Conservation (phyloP, 2,888 invertebrate species). For the Pilophorus perplexus region DNA sequence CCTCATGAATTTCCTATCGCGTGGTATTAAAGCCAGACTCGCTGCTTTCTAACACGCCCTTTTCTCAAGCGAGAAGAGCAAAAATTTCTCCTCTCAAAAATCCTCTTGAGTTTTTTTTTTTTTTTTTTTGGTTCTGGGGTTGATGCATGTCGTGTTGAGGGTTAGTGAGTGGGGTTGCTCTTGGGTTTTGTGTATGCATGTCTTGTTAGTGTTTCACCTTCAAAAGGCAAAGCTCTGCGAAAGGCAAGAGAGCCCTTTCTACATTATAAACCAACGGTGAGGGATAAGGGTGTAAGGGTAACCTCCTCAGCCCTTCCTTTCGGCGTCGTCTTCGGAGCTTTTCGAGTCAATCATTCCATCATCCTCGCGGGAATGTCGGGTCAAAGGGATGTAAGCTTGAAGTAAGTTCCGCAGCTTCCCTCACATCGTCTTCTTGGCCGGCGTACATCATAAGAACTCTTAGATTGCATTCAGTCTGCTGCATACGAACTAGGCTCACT, state of each 20-base stretch:
- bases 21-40: conserved; percentile 31
- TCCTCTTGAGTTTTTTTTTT: no score
- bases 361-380: conserved; percentile 27
- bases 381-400: conserved; percentile 27
- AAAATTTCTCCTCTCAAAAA: no score
- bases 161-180: neutral
- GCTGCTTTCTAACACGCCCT: no score
- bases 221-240: conserved; percentile 4
- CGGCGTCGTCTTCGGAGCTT: conserved; percentile 6
- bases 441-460: conserved; percentile 5
- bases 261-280: conserved; percentile 28
- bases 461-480: no score
- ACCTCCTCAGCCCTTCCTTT: no score
- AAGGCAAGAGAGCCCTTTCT: conserved; percentile 11
- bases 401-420: no score
- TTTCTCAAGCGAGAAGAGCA: no score
- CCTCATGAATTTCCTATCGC: conserved; percentile 42
- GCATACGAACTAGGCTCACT: no score
- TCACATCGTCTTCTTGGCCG: no score
- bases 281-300: conserved; percentile 1
- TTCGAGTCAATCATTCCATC: conserved; percentile 35
- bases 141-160: no score
- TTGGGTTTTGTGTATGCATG: conserved; percentile 26
- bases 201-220: conserved; percentile 7
- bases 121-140: no score